A percentile compares a stretch with the other conserved stretches of the same genome.
Conservation (phyloP, 35 echinoderm and acorn worm species). For the Chiridota heheva region DNA sequence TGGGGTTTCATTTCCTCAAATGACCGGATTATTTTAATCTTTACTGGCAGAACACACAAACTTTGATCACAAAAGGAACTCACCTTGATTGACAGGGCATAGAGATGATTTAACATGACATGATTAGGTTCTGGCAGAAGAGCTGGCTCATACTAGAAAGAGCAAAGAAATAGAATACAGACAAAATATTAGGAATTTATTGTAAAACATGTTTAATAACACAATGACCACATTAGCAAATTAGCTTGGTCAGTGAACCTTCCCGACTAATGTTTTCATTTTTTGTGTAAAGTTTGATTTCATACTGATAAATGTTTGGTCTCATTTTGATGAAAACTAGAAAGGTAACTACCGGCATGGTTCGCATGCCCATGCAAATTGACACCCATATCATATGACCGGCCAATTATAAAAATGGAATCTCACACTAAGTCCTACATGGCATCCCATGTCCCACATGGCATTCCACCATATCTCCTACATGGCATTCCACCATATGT, state of each 20-base stretch:
- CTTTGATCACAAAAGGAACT: too few relatives aligned
- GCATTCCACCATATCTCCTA: too few relatives aligned
- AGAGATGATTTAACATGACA: constrained; percentile 99
- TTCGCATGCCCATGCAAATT: too few relatives aligned
- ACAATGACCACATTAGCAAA: neutral
- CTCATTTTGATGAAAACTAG: neutral
- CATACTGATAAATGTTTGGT: neutral
- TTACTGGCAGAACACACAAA: too few relatives aligned
- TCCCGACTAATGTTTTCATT: neutral
- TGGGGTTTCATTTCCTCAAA: too few relatives aligned
- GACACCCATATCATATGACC: too few relatives aligned
- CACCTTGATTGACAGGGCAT: constrained; percentile 99
- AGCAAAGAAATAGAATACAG: neutral
- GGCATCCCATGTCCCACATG: too few relatives aligned
- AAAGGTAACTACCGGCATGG: neutral
- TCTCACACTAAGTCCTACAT: too few relatives aligned
- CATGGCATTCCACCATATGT: too few relatives aligned
- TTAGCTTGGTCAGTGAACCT: neutral
- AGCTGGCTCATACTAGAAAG: constrained; percentile 92
- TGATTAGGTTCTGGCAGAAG: constrained; percentile 98
- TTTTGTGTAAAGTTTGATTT: neutral
- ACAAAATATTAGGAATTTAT: neutral
- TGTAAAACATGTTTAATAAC: neutral
- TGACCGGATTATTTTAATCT: too few relatives aligned
- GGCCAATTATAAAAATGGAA: too few relatives aligned